Evolutionary conservation across 1,140 invertebrate species (phyloP), one percentile per base, ranked within the genome.

Genomic region (Amphibalanus amphitrite): DNA sequence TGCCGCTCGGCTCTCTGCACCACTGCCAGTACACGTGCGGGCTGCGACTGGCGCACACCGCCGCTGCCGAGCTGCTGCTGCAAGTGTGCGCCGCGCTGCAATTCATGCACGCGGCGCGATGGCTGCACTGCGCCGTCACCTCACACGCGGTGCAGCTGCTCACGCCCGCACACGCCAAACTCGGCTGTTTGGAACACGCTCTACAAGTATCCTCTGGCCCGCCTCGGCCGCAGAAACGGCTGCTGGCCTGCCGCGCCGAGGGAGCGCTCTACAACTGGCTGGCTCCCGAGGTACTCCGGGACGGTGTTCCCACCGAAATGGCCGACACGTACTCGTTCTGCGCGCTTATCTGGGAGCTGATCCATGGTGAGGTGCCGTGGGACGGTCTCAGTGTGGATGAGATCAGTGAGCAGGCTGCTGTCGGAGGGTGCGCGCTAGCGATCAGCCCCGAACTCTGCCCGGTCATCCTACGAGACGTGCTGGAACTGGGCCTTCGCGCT

Each of bases 121-220:
- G 78, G 59, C 74, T 82, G 13, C 82, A 83, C 74, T 80, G 80
- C 73, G 78, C 75, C 67, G 71, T 83, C 15, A 79, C 80, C 23
- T 83, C 82, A 4, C 81, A 83, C 76, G 79, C 82, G 70, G 75
- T 83, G 33, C 78, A 79, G 59, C 75, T 83, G 23, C 77, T 80
- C 23, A 77, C 74, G 26, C 72, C 74, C 30, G 69, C 76, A 64
- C 73, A 74, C 47, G 81, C 81, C 65, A 83, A 83, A 74, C 73
- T 83, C 28, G 79, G 79, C 10, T 80, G 81, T 69, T 80, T 83
- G 71, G 82, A 83, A 74, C 81, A 81, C 75, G 78, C 79, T 71
- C 74, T 81, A 25, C 4, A 25, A 4, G 3, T 65, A 6, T 8
- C 64, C 4, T 8, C 23, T 25, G 64, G 64, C 6, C 20, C 64